These are phyloP conservation scores for Lutraria lutraria DNA, from an alignment of 2,888 invertebrate genomes.

Conservation along the genomic window DNA sequence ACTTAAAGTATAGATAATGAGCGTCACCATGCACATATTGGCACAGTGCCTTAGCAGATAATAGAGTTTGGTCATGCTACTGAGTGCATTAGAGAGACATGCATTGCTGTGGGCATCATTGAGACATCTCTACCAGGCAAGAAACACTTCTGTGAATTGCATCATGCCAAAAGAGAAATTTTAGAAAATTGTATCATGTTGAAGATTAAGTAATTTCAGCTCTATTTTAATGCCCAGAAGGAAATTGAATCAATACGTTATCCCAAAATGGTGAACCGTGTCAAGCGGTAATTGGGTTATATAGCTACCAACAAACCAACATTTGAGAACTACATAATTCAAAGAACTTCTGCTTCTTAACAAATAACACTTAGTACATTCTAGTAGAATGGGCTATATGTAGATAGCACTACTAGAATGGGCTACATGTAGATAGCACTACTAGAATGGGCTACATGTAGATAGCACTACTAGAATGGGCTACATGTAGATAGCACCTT, in stretches of 20 bases:
- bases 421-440: too few relatives aligned
- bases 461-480: too few relatives aligned
- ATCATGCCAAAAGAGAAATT: neutral
- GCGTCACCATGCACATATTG: neutral
- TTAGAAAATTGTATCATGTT: neutral
- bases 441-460: too few relatives aligned
- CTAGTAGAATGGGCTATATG: too few relatives aligned
- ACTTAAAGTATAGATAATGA: too few relatives aligned
- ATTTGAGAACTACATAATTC: too few relatives aligned
- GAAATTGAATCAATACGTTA: slow-evolving; percentile 6
- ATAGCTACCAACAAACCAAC: too few relatives aligned
- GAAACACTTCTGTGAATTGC: neutral
- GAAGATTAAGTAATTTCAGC: neutral
- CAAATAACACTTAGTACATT: too few relatives aligned
- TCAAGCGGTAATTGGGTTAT: neutral
- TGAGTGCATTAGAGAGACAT: neutral
- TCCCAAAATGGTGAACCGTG: neutral
- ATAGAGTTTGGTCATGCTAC: neutral
- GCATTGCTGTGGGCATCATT: neutral
- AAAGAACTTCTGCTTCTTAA: too few relatives aligned
- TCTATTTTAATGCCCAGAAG: neutral
- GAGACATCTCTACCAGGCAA: neutral
- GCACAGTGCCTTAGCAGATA: neutral
- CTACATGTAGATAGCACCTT: too few relatives aligned
- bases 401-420: too few relatives aligned